Percentiles rank a stretch among this genome's conserved stretches.
phyloP scores from a whole-genome alignment of 2,888 invertebrate species.

The Operophtera brumata region DNA sequence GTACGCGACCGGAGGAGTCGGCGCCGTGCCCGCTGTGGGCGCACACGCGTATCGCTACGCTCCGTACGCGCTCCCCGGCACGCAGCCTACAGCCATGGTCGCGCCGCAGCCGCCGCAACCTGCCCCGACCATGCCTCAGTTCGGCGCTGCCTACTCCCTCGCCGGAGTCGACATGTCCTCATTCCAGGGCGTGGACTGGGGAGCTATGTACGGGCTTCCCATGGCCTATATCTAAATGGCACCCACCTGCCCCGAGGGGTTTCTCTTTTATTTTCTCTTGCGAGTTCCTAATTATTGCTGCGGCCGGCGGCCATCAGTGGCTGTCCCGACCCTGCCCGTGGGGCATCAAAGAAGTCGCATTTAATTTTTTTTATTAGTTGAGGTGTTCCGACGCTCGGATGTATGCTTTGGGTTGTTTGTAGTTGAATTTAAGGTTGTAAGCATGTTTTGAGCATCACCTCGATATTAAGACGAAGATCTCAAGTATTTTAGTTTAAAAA shows the following conservation, averaged over 20 bases:
- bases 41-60: constrained; percentile 75
- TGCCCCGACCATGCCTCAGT: constrained; percentile 81
- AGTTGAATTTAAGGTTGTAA: constrained; percentile 7
- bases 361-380: constrained; percentile 48
- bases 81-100: constrained; percentile 59
- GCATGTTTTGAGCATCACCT: constrained; percentile 39
- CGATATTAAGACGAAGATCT: constrained; percentile 69
- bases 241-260: constrained; percentile 44
- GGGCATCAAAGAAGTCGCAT: constrained; percentile 74
- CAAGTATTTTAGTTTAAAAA: constrained; percentile 71
- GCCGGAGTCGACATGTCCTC: constrained; percentile 95
- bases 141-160: constrained; percentile 88
- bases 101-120: constrained; percentile 80
- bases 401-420: constrained; percentile 12
- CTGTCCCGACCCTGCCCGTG: constrained; percentile 39
- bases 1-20: constrained; percentile 75
- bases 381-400: constrained; percentile 23
- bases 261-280: constrained; percentile 41
- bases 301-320: constrained; percentile 43
- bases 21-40: constrained; percentile 49
- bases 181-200: constrained; percentile 95
- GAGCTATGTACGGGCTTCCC: constrained; percentile 94
- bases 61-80: constrained; percentile 77
- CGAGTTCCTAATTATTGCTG: constrained; percentile 51
- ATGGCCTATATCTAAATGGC: constrained; percentile 88